These are phyloP conservation scores for Podilymbus podiceps DNA, from an alignment of 2,113 vertebrate genomes.

Conservation along the genomic window DNA sequence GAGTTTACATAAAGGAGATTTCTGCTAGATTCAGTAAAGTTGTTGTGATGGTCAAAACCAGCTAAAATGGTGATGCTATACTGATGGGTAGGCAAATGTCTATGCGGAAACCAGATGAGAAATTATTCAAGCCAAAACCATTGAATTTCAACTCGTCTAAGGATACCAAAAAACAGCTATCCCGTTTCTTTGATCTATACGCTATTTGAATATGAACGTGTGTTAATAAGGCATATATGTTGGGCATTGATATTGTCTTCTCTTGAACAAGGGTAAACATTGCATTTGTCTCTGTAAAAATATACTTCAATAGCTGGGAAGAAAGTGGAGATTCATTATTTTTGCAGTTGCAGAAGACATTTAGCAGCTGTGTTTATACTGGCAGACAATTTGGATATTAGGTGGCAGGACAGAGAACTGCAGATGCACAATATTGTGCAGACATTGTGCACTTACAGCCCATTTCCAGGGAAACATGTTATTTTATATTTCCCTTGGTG, in stretches of 20 bases:
- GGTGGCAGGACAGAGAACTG: constrained; percentile 71
- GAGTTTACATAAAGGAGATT: neutral
- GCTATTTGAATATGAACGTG: neutral
- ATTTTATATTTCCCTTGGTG: constrained; percentile 74
- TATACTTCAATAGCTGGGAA: constrained; percentile 52
- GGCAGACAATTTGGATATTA: constrained; percentile 76
- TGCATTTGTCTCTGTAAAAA: constrained; percentile 50
- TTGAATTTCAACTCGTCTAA: neutral
- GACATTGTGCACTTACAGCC: constrained; percentile 60
- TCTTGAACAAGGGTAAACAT: constrained; percentile 33
- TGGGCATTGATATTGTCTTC: neutral
- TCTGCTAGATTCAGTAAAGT: neutral
- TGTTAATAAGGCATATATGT: neutral
- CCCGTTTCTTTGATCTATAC: neutral
- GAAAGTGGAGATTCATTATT: constrained; percentile 71
- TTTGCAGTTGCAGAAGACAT: constrained; percentile 73
- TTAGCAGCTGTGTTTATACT: constrained; percentile 86
- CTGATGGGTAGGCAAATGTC: neutral
- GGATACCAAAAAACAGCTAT: neutral
- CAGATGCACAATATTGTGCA: constrained; percentile 76
- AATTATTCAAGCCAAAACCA: neutral
- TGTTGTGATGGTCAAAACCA: neutral
- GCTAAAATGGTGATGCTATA: neutral
- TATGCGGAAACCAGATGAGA: neutral
- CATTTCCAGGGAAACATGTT: constrained; percentile 62